Evolutionary conservation across 2,888 invertebrate genomes (phyloP).

Genomic region (Phyllotreta cruciferae): DNA sequence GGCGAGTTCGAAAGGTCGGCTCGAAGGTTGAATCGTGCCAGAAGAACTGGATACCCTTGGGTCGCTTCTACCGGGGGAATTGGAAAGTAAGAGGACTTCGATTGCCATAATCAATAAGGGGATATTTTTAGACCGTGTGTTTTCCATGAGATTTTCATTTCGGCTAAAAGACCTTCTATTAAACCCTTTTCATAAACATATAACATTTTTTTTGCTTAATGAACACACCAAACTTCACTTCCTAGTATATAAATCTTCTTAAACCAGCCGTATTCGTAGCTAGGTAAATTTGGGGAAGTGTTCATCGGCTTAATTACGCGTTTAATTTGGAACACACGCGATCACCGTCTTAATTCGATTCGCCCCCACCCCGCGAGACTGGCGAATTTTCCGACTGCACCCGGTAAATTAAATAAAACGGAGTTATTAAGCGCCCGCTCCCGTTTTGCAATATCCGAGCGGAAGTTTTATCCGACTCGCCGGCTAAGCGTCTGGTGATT

Average conservation of each 20-base stretch:
- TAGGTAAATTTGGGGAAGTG: too few species aligned
- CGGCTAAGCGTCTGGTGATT: conserved; percentile 27
- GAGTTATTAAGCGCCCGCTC: conserved; percentile 44
- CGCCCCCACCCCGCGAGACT: background rate
- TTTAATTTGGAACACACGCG: background rate
- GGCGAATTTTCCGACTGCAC: conserved; percentile 12
- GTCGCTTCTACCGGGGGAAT: conserved; percentile 15
- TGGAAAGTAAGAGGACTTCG: conserved; percentile 15
- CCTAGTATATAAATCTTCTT: too few species aligned
- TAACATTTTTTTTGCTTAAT: too few species aligned
- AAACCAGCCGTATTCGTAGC: too few species aligned
- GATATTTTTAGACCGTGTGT: conserved; percentile 10
- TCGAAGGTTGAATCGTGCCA: conserved; percentile 18
- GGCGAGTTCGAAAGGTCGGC: conserved; percentile 22
- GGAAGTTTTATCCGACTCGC: conserved; percentile 43
- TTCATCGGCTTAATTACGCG: too few species aligned
- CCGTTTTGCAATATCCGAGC: conserved; percentile 45
- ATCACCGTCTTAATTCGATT: background rate
- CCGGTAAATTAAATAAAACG: conserved; percentile 21
- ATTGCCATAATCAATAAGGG: conserved; percentile 19
- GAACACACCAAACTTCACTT: too few species aligned
- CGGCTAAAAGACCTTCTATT: background rate
- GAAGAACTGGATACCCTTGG: conserved; percentile 11
- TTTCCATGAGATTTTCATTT: conserved; percentile 14
- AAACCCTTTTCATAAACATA: too few species aligned